Evolutionary conservation across 2,888 invertebrate species (phyloP).

Genomic region (Drosophila bunnanda): DNA sequence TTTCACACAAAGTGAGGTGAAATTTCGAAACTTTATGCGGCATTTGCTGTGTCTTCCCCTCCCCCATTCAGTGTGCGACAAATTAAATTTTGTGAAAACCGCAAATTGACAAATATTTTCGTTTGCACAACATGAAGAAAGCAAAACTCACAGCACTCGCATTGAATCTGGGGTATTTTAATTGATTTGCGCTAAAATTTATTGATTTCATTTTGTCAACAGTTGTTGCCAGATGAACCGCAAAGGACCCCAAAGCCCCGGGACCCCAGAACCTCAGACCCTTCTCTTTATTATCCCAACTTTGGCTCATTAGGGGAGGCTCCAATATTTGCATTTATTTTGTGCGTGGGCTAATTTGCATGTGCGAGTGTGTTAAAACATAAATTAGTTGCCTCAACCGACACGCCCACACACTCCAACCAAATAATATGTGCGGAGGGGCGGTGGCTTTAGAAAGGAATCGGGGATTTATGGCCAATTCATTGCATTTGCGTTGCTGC

Average conservation of each 20-base stretch:
- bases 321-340: constrained; percentile 49
- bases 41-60: not conserved
- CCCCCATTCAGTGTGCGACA: constrained; percentile 42
- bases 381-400: constrained; percentile 59
- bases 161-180: constrained; percentile 62
- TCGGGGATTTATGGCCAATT: constrained; percentile 61
- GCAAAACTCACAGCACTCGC: constrained; percentile 27
- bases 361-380: constrained; percentile 69
- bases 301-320: constrained; percentile 51
- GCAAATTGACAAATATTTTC: constrained; percentile 80
- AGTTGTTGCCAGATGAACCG: constrained; percentile 64
- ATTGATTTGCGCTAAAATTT: constrained; percentile 79
- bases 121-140: constrained; percentile 60
- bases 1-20: constrained; percentile 29
- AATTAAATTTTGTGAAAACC: constrained; percentile 77
- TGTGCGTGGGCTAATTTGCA: constrained; percentile 71
- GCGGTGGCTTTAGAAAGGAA: constrained; percentile 11
- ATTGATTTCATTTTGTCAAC: constrained; percentile 80
- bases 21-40: constrained; percentile 22
- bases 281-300: constrained; percentile 17
- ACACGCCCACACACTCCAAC: constrained; percentile 18
- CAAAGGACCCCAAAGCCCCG: constrained; percentile 42
- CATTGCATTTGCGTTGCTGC: constrained; percentile 52
- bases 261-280: constrained; percentile 6
- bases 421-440: not conserved